phyloP scores from a whole-genome alignment of 2,888 invertebrate genomes.

The Carabus problematicus region DNA sequence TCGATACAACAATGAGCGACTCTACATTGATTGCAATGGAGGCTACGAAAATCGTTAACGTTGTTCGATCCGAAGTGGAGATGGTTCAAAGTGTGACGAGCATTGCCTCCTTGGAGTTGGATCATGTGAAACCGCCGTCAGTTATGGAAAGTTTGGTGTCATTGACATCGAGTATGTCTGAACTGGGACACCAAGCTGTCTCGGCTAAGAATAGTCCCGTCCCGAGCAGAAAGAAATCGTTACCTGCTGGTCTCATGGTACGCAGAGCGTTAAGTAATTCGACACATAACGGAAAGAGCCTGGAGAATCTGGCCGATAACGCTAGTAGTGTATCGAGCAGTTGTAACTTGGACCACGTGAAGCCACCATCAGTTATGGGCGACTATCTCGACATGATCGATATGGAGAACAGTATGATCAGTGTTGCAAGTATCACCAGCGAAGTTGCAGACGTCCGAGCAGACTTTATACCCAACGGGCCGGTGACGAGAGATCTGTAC shows the following conservation, averaged over 20 bases:
- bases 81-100: slow-evolving; percentile 67
- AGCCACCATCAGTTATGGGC: slow-evolving; percentile 80
- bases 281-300: slow-evolving; percentile 42
- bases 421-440: slow-evolving; percentile 83
- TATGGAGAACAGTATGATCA: slow-evolving; percentile 83
- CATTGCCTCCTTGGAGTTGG: slow-evolving; percentile 70
- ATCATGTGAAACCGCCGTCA: slow-evolving; percentile 79
- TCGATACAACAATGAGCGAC: slow-evolving; percentile 67
- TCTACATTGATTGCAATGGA: slow-evolving; percentile 77
- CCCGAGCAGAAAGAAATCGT: slow-evolving; percentile 66
- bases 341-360: slow-evolving; percentile 79
- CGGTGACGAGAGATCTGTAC: slow-evolving; percentile 52
- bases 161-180: slow-evolving; percentile 52
- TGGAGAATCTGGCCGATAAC: slow-evolving; percentile 54
- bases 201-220: slow-evolving; percentile 52
- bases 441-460: slow-evolving; percentile 71
- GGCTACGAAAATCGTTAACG: slow-evolving; percentile 72
- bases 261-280: slow-evolving; percentile 72
- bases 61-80: slow-evolving; percentile 61
- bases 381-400: slow-evolving; percentile 65
- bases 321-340: slow-evolving; percentile 55
- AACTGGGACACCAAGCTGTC: slow-evolving; percentile 4
- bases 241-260: slow-evolving; percentile 75
- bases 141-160: slow-evolving; percentile 74
- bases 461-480: slow-evolving; percentile 58